Percentiles rank a stretch among this genome's conserved stretches.
Conservation (phyloP, 2,797 vertebrate genomes). For the Melopsittacus undulatus region DNA sequence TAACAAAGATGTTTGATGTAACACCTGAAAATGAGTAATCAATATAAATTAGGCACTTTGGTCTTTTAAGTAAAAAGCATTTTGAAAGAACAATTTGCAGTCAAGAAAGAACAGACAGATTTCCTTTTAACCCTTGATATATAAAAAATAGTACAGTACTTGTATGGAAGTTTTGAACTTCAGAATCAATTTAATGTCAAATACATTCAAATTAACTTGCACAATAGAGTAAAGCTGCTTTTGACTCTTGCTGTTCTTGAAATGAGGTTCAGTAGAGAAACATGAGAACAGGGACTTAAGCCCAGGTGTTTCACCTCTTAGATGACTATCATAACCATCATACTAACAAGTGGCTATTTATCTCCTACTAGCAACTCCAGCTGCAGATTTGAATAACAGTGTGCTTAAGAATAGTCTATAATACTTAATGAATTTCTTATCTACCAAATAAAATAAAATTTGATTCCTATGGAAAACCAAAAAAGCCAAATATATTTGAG, state of each 20-base stretch:
- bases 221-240: neutral
- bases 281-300: neutral
- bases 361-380: neutral
- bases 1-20: neutral
- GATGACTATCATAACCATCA: neutral
- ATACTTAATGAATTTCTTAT: neutral
- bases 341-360: neutral
- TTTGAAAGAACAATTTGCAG: neutral
- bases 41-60: neutral
- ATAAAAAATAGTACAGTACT: neutral
- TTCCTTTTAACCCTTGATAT: neutral
- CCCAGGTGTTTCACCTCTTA: neutral
- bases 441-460: neutral
- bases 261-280: neutral
- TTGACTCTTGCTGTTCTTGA: neutral
- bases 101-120: neutral
- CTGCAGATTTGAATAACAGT: neutral
- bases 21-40: neutral
- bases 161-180: neutral
- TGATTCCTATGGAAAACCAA: neutral
- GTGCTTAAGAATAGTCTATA: neutral
- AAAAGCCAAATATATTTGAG: neutral
- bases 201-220: neutral
- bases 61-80: neutral
- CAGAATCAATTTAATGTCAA: neutral